A percentile compares a stretch with the other conserved stretches of the same genome.
These are phyloP conservation scores for Indicator maculatus DNA, from an alignment of 2,113 vertebrate species.

Conservation along the genomic window DNA sequence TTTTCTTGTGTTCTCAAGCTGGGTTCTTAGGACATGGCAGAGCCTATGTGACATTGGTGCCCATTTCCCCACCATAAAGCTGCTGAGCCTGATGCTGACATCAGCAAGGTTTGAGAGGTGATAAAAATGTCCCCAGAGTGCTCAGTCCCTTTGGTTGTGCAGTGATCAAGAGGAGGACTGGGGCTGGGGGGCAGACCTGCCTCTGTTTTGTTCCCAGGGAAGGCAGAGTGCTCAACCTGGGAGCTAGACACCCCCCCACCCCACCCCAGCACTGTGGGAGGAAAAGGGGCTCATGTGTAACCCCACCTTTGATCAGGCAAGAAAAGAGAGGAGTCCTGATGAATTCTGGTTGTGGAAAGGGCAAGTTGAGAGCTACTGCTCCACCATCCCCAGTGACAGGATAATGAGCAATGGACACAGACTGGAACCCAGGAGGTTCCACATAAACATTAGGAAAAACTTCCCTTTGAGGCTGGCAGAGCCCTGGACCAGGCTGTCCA, in stretches of 20 bases:
- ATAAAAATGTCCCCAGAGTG: fast-evolving
- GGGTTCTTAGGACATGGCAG: slow-evolving; percentile 1
- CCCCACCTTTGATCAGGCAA: neutral
- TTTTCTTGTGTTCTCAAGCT: neutral
- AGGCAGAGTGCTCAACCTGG: neutral
- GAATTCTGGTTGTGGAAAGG: neutral
- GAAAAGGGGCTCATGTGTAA: too few relatives aligned
- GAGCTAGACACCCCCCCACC: neutral
- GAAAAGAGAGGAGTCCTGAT: neutral
- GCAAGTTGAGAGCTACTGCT: neutral
- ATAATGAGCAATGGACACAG: too few relatives aligned
- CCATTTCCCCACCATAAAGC: neutral
- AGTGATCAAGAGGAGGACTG: neutral
- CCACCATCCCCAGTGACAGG: too few relatives aligned
- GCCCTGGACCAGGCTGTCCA: too few relatives aligned
- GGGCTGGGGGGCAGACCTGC: neutral
- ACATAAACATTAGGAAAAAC: too few relatives aligned
- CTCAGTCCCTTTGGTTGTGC: fast-evolving
- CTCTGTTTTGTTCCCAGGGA: neutral
- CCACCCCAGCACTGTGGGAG: neutral
- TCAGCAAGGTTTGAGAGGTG: neutral
- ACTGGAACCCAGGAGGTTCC: too few relatives aligned
- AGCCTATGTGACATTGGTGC: neutral
- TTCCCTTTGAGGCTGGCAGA: too few relatives aligned
- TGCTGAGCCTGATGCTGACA: neutral